Evolutionary conservation across 2,797 vertebrate species (phyloP), one percentile per base, ranked within the genome.

Genomic region (Pteropus rufus): DNA sequence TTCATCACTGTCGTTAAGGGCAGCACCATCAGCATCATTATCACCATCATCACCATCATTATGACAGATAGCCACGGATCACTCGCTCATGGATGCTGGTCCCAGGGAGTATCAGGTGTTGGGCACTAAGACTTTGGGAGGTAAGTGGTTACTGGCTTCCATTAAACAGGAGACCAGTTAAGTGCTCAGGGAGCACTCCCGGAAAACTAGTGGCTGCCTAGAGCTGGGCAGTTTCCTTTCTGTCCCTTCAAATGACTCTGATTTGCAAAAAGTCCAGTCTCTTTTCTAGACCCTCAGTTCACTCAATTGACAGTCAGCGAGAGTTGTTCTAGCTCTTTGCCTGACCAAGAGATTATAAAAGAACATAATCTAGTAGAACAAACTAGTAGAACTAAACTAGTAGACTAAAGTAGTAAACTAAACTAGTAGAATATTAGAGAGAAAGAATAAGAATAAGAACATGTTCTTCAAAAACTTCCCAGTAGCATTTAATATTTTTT

Each of bases 61-160:
- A 64, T 60, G 91, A 94, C 87, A 65, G 72, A 52, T 21, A 31
- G 41, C 44, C 67, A 77, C 64, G 5, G 34, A 77, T 91, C 88
- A 88, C 69, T 80, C 0, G 86, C 94, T 97, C 89, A 75, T 79
- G 97, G 98, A 98, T 95, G 98, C 98, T 97, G 98, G n/a, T 9
- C n/a, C 18, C 49, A 44, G 16, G 73, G 24, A 85, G 49, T 39
- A 26, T 26, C 11, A n/a, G 73, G 69, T 62, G 52, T 11, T 44
- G 39, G 46, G 34, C 29, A n/a, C 79, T 7, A 46, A 77, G 36
- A n/a, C 49, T 79, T 23, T 6, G 44, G 73, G 62, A 89, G 60
- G 26, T 19, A 15, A 29, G 12, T 23, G 75, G 46, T 10, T 11
- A 26, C 36, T 83, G 65, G 60, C 56, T 44, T 95, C 54, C 62